phyloP scores from a whole-genome alignment of 2,113 vertebrate genomes.

The Hassar affinis region DNA sequence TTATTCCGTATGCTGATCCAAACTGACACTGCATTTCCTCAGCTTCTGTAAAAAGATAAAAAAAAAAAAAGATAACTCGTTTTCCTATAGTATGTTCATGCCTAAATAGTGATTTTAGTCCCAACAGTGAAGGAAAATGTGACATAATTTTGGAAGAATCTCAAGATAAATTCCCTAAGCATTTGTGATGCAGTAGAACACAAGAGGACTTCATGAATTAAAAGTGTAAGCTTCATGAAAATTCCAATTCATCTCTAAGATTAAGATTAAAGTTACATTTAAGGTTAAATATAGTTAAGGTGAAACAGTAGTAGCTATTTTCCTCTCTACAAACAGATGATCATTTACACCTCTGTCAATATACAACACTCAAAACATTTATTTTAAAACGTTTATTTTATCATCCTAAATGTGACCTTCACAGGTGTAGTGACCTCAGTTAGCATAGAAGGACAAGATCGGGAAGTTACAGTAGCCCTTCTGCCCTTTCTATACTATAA shows the following conservation, averaged over 20 bases:
- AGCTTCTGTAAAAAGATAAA: neutral
- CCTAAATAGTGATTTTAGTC: neutral
- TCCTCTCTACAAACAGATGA: neutral
- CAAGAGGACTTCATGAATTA: no score
- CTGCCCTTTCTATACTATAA: conserved; percentile 14
- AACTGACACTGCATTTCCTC: neutral
- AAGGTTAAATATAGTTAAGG: neutral
- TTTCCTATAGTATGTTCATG: neutral
- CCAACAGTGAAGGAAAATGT: neutral
- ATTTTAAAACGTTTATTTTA: no score
- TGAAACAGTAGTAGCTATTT: no score
- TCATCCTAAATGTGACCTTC: conserved; percentile 44
- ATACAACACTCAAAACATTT: neutral
- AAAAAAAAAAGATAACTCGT: neutral
- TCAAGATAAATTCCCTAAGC: no score
- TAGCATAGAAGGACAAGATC: conserved; percentile 16
- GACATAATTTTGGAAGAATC: no score
- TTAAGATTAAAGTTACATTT: neutral
- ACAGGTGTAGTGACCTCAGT: conserved; percentile 1
- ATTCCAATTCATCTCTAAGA: neutral
- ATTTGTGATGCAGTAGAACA: no score
- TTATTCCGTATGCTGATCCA: neutral
- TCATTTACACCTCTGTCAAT: neutral
- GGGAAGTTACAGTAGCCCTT: conserved; percentile 26
- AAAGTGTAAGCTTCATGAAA: neutral